A percentile compares a stretch with the other conserved stretches of the same genome.
phyloP scores from a whole-genome alignment of 2,888 invertebrate genomes.

The Chaitophorus viminalis region DNA sequence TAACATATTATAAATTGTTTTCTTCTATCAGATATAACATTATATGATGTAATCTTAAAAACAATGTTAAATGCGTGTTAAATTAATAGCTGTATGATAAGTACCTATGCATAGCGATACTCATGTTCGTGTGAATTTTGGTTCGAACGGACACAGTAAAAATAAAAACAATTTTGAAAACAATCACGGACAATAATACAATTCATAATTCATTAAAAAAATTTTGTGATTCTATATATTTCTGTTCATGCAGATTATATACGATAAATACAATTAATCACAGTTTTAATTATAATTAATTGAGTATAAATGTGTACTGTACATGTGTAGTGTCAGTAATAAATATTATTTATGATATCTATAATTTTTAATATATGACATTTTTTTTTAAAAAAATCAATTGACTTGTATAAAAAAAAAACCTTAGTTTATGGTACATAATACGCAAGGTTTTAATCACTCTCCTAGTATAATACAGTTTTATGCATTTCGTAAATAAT shows the following conservation, averaged over 20 bases:
- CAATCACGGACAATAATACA: not conserved
- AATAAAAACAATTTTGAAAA: not conserved
- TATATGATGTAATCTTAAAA: no score
- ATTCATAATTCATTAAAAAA: not conserved
- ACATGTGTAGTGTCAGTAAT: not conserved
- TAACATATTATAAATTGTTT: no score
- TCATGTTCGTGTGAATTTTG: not conserved
- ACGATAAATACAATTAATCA: not conserved
- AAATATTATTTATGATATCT: not conserved
- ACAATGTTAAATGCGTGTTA: no score
- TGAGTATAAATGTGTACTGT: not conserved
- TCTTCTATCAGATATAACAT: no score
- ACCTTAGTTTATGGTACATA: not conserved
- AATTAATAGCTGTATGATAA: no score
- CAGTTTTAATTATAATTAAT: conserved; percentile 16
- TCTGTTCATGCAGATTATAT: no score
- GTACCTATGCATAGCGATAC: no score
- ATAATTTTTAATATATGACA: not conserved
- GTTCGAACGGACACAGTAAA: not conserved
- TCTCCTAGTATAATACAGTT: not conserved
- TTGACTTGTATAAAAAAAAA: not conserved
- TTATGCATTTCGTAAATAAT: not conserved
- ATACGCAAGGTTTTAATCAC: not conserved
- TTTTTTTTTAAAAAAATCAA: not conserved
- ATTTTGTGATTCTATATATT: not conserved